Evolutionary conservation across 2,888 invertebrate species (phyloP), one percentile per base, ranked within the genome.

Genomic region (Corbicula japonica): DNA sequence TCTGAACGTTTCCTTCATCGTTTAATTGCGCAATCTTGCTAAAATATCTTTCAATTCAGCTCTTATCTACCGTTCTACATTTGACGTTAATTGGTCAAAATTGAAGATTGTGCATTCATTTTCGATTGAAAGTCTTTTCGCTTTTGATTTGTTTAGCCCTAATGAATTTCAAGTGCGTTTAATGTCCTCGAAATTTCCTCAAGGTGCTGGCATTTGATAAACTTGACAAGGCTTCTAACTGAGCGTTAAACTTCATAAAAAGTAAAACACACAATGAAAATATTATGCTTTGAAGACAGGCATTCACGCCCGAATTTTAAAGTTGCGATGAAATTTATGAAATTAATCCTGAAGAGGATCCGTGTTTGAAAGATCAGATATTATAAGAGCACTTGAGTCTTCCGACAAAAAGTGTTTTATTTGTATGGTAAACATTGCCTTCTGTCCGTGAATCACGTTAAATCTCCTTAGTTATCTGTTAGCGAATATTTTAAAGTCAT

Each of bases 41-140:
- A 58, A 34, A n/a, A 15, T 21, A 35, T 35, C 35, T 58, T 58
- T 21, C 58, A 58, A 21, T 34, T 28, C 38, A 35, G 35, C 58
- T 35, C 10, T 35, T 28, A 58, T 58, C 58, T 34, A 21, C 1
- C 30, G 32, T 12, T 54, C 30, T 28, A 23, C 1, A 32, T 54
- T 58, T 58, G 58, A 58, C 58, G 38, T 58, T 58, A 58, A 58
- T 58, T 58, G 58, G 58, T 58, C 58, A 58, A 35, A 34, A 30
- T n/a, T 54, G 30, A 54, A 54, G 54, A n/a, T n/a, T 30, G 54
- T 32, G 32, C 54, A 30, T 58, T 58, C 15, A 34, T 58, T n/a
- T 3, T 58, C 34, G 38, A 58, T 58, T 58, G 34, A 35, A 34
- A 58, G 35, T 12, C 38, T 12, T 58, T 58, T 58, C 15, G 5